Conservation (phyloP, 2,888 invertebrate genomes). For the Epistrophe eligans region DNA sequence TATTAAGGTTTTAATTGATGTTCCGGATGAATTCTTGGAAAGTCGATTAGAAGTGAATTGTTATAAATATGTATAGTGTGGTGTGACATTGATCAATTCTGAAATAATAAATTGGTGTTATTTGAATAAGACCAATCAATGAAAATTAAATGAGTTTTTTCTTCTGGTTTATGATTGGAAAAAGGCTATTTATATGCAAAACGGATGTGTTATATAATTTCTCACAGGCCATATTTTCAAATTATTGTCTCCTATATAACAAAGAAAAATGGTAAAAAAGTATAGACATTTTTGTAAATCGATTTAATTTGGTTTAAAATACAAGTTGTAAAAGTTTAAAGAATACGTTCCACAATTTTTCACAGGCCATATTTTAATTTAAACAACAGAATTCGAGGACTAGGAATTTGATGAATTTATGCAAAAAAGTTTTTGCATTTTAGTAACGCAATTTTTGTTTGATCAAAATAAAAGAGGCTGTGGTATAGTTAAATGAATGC, state of each 20-base stretch:
- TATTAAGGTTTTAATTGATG: not conserved
- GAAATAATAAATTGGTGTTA: not conserved
- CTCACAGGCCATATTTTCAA: not conserved
- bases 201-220: not conserved
- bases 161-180: not conserved
- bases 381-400: too few relatives aligned
- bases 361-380: too few relatives aligned
- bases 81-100: not conserved
- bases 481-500: too few relatives aligned
- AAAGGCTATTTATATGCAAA: not conserved
- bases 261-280: not conserved
- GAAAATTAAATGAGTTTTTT: not conserved
- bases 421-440: too few relatives aligned
- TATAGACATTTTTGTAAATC: too few relatives aligned
- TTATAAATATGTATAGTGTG: too few relatives aligned
- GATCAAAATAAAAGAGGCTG: not conserved
- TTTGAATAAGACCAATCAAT: not conserved
- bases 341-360: too few relatives aligned
- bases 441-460: too few relatives aligned
- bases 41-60: not conserved
- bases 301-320: too few relatives aligned
- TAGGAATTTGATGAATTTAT: too few relatives aligned
- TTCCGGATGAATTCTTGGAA: constrained; percentile 6
- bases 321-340: too few relatives aligned
- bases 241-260: too few relatives aligned